These are phyloP conservation scores for Dasypolia templi DNA, from an alignment of 2,888 invertebrate genomes.

Conservation along the genomic window DNA sequence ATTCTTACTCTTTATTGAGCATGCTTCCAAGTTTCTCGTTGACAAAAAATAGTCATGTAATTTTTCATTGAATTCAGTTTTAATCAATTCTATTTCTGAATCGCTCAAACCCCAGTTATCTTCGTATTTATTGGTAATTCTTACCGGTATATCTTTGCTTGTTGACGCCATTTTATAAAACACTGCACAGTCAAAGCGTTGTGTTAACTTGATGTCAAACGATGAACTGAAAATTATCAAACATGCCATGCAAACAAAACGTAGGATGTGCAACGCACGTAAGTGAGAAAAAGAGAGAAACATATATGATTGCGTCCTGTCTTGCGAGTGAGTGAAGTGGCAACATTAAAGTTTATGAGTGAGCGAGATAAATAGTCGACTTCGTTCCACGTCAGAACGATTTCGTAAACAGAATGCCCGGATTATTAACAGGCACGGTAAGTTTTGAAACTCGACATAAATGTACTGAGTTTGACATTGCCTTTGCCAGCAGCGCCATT, in stretches of 20 bases:
- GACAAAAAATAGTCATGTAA: constrained; percentile 21
- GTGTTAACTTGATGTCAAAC: not conserved
- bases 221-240: constrained; percentile 15
- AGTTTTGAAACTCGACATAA: constrained; percentile 2
- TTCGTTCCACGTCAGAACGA: constrained; percentile 13
- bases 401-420: constrained; percentile 5
- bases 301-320: too few relatives aligned
- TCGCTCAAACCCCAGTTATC: not conserved
- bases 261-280: not conserved
- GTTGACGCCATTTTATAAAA: constrained; percentile 48
- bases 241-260: not conserved
- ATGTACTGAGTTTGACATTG: constrained; percentile 27
- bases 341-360: constrained; percentile 2
- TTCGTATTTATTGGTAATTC: not conserved
- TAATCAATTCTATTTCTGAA: constrained; percentile 19
- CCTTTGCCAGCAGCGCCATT: constrained; percentile 8
- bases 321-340: not conserved
- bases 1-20: constrained; percentile 3
- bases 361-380: constrained; percentile 22
- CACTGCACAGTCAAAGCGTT: not conserved
- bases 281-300: constrained; percentile 20
- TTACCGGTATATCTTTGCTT: not conserved
- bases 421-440: not conserved
- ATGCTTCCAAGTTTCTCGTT: not conserved
- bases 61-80: constrained; percentile 27